Evolutionary conservation across 2,888 invertebrate genomes (phyloP).

Genomic region (Taphrorychus bicolor): DNA sequence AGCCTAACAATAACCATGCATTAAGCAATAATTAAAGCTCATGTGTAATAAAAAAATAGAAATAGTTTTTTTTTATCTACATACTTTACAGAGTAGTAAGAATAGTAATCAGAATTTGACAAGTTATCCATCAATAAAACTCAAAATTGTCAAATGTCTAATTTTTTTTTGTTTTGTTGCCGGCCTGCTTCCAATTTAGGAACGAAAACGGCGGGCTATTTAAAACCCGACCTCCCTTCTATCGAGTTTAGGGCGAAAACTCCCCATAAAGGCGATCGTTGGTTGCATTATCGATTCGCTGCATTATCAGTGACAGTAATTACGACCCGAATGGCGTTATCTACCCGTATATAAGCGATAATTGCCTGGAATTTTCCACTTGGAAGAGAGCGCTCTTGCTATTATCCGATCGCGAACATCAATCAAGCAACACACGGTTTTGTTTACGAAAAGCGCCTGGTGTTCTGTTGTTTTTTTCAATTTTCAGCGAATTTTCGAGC

Average conservation of each 20-base stretch:
- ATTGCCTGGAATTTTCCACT: conserved; percentile 8
- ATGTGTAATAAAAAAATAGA: no score
- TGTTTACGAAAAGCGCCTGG: conserved; percentile 27
- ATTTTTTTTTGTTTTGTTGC: no score
- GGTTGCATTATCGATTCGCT: conserved; percentile 1
- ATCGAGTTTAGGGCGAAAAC: background rate
- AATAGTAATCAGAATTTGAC: no score
- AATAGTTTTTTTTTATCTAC: no score
- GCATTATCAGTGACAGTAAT: conserved; percentile 4
- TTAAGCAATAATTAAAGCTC: no score
- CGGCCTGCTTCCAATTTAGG: no score
- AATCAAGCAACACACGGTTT: conserved; percentile 38
- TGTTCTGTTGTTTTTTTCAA: conserved; percentile 37
- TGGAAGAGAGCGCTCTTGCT: background rate
- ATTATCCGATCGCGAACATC: conserved; percentile 8
- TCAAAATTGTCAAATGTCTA: no score
- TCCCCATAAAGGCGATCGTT: background rate
- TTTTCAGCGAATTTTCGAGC: background rate
- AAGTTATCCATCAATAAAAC: no score
- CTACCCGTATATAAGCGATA: conserved; percentile 1
- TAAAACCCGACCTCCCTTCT: background rate
- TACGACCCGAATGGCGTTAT: conserved; percentile 12
- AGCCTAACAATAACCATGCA: no score
- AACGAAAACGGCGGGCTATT: background rate
- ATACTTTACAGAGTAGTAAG: no score